These are phyloP conservation scores for Toxostoma redivivum DNA, from an alignment of 2,113 vertebrate species.

Conservation along the genomic window DNA sequence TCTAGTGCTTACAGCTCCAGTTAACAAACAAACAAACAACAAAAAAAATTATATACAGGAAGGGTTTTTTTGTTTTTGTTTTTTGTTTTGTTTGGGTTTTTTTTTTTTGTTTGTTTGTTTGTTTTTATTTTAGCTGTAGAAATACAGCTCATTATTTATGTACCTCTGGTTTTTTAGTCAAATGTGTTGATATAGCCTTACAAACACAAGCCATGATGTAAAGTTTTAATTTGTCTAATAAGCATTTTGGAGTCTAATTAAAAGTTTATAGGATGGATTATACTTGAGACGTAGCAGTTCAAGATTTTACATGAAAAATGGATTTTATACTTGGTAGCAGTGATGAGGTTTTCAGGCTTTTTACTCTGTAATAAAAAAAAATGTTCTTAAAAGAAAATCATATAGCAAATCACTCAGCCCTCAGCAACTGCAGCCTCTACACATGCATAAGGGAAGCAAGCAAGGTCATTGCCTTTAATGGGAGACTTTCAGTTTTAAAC, in stretches of 20 bases:
- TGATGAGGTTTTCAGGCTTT: neutral
- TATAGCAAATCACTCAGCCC: neutral
- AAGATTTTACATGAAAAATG: neutral
- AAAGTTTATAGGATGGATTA: neutral
- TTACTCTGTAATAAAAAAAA: neutral
- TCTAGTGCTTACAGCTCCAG: neutral
- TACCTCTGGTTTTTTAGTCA: neutral
- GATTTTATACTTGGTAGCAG: neutral
- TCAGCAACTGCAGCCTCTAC: neutral
- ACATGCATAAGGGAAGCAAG: neutral
- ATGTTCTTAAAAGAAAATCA: neutral
- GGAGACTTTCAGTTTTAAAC: neutral
- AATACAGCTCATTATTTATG: neutral
- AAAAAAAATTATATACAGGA: neutral
- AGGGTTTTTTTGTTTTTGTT: neutral
- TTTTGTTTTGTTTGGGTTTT: neutral
- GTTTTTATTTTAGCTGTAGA: neutral
- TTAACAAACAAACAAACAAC: fast-evolving
- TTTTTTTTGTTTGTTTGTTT: neutral
- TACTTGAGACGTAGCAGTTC: neutral
- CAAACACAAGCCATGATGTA: neutral
- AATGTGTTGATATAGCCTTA: neutral
- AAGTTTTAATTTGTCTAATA: neutral
- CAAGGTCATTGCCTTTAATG: neutral
- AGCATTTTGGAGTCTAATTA: neutral